These are phyloP conservation scores for Pseudorhombus dupliciocellatus DNA, from an alignment of 2,113 vertebrate species.

Conservation along the genomic window DNA sequence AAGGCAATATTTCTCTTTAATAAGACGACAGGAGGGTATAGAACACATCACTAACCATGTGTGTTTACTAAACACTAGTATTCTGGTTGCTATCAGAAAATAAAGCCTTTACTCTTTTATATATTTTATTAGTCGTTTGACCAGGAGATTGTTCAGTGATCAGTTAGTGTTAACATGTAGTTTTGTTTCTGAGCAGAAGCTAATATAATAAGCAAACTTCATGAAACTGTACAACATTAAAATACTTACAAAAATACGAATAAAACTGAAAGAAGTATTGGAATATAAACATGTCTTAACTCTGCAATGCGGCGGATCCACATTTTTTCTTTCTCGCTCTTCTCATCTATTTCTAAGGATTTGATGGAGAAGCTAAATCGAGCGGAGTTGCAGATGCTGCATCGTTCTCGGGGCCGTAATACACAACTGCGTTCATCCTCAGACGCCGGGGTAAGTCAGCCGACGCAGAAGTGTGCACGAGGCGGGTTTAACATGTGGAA, in stretches of 20 bases:
- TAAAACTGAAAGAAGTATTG: background rate
- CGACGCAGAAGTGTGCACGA: background rate
- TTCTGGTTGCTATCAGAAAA: background rate
- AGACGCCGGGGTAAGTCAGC: background rate
- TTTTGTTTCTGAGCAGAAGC: too few species aligned
- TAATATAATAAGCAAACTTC: too few species aligned
- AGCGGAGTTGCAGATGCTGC: background rate
- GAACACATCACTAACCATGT: background rate
- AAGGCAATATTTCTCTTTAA: background rate
- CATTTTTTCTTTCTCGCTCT: background rate
- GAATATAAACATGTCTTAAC: slow-evolving; percentile 3
- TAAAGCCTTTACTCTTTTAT: background rate
- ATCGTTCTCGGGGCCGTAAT: background rate
- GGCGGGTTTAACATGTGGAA: background rate
- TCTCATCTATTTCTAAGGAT: slow-evolving; percentile 12
- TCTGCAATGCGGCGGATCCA: background rate
- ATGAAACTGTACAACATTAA: too few species aligned
- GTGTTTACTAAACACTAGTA: background rate
- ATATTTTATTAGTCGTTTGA: background rate
- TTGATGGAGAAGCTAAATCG: background rate
- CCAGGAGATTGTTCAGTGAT: background rate
- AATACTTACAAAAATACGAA: background rate
- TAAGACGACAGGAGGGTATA: background rate
- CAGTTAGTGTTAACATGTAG: too few species aligned
- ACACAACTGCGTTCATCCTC: background rate